Evolutionary conservation across 1,140 invertebrate genomes (phyloP).

Genomic region (Kradibia gibbosae): DNA sequence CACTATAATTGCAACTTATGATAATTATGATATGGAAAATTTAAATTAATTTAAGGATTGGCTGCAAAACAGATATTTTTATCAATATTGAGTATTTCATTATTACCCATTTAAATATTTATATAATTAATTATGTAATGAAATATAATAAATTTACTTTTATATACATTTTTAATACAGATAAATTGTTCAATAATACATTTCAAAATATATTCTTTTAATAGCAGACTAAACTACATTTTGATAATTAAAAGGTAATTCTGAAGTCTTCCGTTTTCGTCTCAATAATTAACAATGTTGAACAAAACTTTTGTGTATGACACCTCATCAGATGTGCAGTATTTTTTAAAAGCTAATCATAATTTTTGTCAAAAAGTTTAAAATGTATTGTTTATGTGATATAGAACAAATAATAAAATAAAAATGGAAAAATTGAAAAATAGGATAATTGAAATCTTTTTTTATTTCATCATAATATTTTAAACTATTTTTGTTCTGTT

Average conservation of each 20-base stretch:
- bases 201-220: background rate
- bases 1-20: conserved; percentile 38
- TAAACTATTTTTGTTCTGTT: background rate
- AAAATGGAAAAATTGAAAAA: conserved; percentile 14
- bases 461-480: background rate
- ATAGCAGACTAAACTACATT: background rate
- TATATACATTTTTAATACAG: background rate
- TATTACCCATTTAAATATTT: conserved; percentile 7
- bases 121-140: no score
- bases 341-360: background rate
- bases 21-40: background rate
- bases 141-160: background rate
- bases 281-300: background rate
- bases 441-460: background rate
- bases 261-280: conserved; percentile 13
- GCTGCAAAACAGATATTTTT: background rate
- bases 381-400: background rate
- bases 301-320: conserved; percentile 19
- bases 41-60: conserved; percentile 14
- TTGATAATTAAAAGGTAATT: background rate
- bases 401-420: background rate
- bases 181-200: background rate
- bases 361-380: background rate
- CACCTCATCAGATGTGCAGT: conserved; percentile 33
- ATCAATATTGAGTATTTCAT: conserved; percentile 20